These are phyloP conservation scores for Euphonia xanthogaster DNA, from an alignment of 2,797 vertebrate species.

Conservation along the genomic window DNA sequence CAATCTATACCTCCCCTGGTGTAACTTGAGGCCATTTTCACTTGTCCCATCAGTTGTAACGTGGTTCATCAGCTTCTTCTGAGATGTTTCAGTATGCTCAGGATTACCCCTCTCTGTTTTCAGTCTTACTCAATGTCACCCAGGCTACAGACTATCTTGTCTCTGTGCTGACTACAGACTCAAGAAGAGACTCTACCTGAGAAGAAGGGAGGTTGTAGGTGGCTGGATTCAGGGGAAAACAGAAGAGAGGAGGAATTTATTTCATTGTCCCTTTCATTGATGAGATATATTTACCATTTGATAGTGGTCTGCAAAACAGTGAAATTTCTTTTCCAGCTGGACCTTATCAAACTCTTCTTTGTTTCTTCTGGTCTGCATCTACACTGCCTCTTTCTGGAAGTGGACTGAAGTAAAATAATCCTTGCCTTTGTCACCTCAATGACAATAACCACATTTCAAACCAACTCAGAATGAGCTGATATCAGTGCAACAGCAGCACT, in stretches of 20 bases:
- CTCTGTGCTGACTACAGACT: neutral
- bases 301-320: neutral
- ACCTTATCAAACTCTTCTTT: neutral
- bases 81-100: neutral
- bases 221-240: neutral
- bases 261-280: neutral
- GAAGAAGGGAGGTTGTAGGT: neutral
- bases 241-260: neutral
- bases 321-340: neutral
- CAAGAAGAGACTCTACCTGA: neutral
- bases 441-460: neutral
- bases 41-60: neutral
- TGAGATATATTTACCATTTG: neutral
- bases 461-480: neutral
- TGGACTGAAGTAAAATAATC: neutral
- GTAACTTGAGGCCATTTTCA: neutral
- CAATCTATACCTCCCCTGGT: neutral
- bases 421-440: neutral
- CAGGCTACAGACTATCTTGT: neutral
- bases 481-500: neutral
- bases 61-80: neutral
- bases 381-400: neutral
- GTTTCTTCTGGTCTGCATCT: neutral
- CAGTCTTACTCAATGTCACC: neutral
- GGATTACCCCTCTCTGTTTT: neutral